Evolutionary conservation across 2,113 vertebrate species (phyloP), one percentile per base, ranked within the genome.

Genomic region (Pseudolaguvia tuberculata): DNA sequence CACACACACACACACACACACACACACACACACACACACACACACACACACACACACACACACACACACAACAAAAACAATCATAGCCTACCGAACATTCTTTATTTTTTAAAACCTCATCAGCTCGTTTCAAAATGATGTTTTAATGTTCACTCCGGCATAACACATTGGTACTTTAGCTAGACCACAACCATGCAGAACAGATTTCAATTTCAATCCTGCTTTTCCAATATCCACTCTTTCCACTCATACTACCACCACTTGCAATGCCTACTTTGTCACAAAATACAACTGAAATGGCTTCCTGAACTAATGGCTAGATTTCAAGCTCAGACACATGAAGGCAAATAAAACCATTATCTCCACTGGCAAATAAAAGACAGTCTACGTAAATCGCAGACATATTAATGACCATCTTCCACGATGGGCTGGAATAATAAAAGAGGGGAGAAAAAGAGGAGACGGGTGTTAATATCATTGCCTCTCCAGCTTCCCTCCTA

Each of bases 151-250:
- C 21, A 52, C 21, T 61, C 66, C 47, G 21, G 67, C 75, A 61
- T 63, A 63, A 77, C 27, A 57, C 57, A 70, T 13, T 70, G 56
- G 35, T 59, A 62, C 67, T 61, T 77, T 25, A 21, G 13, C 67
- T 70, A 45, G 21, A 45, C 42, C 45, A 62, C 47, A 70, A 71
- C 10, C 56, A 76, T 62, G 56, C 45, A 61, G 61, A 76, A 76
- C 53, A 31, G 31, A 61, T 61, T 59, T 70, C 48, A 45, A 56
- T 48, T 62, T 63, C 62, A 70, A 53, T n/a, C 27, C 11, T 18
- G 67, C 67, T 62, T 29, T 62, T 71, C 1, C 1, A 6, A 25
- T 75, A 31, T 13, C 20, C 29, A 27, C 20, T 27, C 59, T 48
- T 13, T 11, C 21, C 7, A n/a, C 35, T 31, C 25, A 23, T 62